phyloP scores from a whole-genome alignment of 1,140 invertebrate genomes.

The Formica exsecta region DNA sequence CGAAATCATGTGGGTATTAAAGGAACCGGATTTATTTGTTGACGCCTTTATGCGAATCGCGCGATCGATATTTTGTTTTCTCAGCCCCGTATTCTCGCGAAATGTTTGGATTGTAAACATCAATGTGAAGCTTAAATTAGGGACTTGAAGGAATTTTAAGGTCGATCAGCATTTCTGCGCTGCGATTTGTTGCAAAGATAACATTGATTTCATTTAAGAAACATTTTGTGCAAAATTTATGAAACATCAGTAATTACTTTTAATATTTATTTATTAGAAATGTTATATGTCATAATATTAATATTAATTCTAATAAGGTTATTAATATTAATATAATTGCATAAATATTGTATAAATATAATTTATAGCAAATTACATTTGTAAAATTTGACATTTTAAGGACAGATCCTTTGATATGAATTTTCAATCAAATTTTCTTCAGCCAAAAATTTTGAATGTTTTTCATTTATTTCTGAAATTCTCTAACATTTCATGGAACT shows the following conservation, averaged over 20 bases:
- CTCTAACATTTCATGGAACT: background rate
- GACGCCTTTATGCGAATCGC: background rate
- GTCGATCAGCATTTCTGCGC: too few relatives aligned
- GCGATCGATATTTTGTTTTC: background rate
- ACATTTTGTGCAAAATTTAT: too few relatives aligned
- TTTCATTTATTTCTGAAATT: background rate
- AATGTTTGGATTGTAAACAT: background rate
- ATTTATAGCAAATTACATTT: background rate
- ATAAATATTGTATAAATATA: background rate
- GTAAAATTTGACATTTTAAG: background rate
- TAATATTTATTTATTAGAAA: background rate
- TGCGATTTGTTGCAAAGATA: too few relatives aligned
- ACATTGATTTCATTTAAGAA: too few relatives aligned
- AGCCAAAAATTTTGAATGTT: background rate
- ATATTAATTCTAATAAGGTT: background rate
- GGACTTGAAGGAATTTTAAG: too few relatives aligned
- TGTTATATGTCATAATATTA: background rate
- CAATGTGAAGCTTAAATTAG: slow-evolving; percentile 1
- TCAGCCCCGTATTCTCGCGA: background rate
- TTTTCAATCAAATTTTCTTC: background rate
- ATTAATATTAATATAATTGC: background rate
- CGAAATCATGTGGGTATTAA: background rate
- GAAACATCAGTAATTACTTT: background rate
- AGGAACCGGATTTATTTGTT: background rate
- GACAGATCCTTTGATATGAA: background rate